Evolutionary conservation across 92 coral and sea anemone species (phyloP), one percentile per base, ranked within the genome.

Genomic region (Palythoa caribaeorum): DNA sequence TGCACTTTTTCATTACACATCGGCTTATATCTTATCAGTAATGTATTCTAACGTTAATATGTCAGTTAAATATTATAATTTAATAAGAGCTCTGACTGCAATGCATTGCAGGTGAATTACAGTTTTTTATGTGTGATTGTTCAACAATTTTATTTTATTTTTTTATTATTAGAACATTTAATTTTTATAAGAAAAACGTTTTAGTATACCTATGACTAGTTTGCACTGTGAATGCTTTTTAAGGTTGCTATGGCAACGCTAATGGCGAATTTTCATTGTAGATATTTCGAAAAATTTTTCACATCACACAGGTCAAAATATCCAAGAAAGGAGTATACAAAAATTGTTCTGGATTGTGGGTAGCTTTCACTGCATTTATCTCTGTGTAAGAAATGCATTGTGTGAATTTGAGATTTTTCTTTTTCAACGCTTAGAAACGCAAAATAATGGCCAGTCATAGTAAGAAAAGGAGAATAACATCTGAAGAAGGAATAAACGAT

Each of bases 61-160:
- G 55, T 52, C 55, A 52, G 12, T 52, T 52, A 52, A 63, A 5
- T 40, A 2, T 40, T 2, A 5, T 71, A 71, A 71, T 71, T 71
- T 71, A 71, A 48, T 38, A 37, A 71, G 39, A 71, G 76, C 76
- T 71, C 39, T 71, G 76, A 68, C 73, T 36, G 73, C 73, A 68
- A 68, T 68, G 73, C 40, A 36, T 28, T 68, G 73, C 6, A 11
- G 39, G 44, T 21, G 11, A 21, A 70, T 70, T 70, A 36, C 28
- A 1, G 11, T 2, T 70, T 70, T 28, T 70, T 70, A 11, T 70
- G 17, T 28, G 10, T 3, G 39, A 6, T 70, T 70, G 10, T 36
- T 28, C n/a, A 9, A 8, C 47, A 36, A 21, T 28, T 10, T 70
- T 36, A 21, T 70, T 21, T 70, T 20, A 2, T 70, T 21, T 28